Conservation (phyloP, 2,888 invertebrate species). For the Pherbina coryleti region DNA sequence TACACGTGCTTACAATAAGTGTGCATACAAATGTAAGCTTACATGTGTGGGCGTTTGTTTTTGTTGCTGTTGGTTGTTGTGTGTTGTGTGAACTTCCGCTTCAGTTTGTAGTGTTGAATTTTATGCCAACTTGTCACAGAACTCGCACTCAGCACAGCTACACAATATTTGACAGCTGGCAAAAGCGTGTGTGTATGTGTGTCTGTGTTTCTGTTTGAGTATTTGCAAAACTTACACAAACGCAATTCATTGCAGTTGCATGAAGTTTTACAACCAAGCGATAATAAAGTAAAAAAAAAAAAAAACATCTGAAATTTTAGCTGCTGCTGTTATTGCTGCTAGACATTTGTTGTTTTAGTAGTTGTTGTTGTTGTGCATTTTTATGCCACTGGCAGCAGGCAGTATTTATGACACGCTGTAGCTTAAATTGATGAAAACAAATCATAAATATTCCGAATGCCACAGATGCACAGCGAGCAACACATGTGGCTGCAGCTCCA, state of each 20-base stretch:
- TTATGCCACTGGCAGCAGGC: background rate
- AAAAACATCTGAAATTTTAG: background rate
- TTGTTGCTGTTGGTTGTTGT: background rate
- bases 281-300: background rate
- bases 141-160: background rate
- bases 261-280: background rate
- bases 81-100: conserved; percentile 7
- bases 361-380: background rate
- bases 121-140: conserved; percentile 18
- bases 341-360: background rate
- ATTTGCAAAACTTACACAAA: background rate
- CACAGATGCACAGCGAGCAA: too few relatives aligned
- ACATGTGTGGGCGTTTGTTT: background rate
- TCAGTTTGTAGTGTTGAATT: conserved; percentile 19
- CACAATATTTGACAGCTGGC: background rate
- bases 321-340: background rate
- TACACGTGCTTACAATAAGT: too few relatives aligned
- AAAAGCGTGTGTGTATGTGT: background rate
- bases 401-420: background rate
- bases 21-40: too few relatives aligned
- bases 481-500: too few relatives aligned
- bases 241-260: conserved; percentile 16
- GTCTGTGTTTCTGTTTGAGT: background rate
- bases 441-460: too few relatives aligned
- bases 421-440: too few relatives aligned